These are phyloP conservation scores for Tapera naevia DNA, from an alignment of 2,797 vertebrate genomes.

Conservation along the genomic window DNA sequence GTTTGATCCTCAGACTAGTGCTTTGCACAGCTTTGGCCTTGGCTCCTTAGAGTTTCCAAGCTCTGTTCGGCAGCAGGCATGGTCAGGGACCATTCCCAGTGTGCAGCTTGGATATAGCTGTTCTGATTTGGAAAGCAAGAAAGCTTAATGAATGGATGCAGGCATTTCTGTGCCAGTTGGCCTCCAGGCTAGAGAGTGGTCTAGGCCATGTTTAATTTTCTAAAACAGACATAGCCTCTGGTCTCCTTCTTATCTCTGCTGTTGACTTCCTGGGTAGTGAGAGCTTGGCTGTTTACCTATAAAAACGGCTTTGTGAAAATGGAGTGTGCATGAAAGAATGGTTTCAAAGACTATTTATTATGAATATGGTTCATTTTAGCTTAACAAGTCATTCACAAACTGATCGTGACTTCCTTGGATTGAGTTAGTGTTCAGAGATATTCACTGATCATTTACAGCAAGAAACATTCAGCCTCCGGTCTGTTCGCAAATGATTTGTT, in stretches of 20 bases:
- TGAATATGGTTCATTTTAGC: conserved; percentile 44
- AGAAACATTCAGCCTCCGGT: conserved; percentile 21
- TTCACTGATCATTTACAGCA: conserved; percentile 52
- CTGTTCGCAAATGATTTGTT: conserved; percentile 25
- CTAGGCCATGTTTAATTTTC: neutral
- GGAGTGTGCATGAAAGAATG: neutral
- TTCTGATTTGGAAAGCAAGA: conserved; percentile 50
- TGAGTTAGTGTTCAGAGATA: conserved; percentile 12
- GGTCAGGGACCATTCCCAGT: conserved; percentile 4
- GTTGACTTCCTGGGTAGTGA: conserved; percentile 32
- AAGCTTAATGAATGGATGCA: conserved; percentile 54
- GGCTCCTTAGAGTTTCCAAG: neutral
- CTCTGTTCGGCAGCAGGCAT: neutral
- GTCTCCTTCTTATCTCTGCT: conserved; percentile 52
- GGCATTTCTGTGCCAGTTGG: conserved; percentile 45
- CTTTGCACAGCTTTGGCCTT: neutral
- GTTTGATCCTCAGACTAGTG: neutral
- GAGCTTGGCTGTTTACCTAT: conserved; percentile 38
- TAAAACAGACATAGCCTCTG: conserved; percentile 42
- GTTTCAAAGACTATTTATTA: conserved; percentile 55
- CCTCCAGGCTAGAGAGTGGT: neutral
- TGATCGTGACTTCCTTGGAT: conserved; percentile 35
- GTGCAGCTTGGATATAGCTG: conserved; percentile 32
- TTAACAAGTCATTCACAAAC: conserved; percentile 49
- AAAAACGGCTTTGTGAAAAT: conserved; percentile 34